Base-by-base conservation (phyloP, 1,140 invertebrate species). In the Triops cancriformis region DNA sequence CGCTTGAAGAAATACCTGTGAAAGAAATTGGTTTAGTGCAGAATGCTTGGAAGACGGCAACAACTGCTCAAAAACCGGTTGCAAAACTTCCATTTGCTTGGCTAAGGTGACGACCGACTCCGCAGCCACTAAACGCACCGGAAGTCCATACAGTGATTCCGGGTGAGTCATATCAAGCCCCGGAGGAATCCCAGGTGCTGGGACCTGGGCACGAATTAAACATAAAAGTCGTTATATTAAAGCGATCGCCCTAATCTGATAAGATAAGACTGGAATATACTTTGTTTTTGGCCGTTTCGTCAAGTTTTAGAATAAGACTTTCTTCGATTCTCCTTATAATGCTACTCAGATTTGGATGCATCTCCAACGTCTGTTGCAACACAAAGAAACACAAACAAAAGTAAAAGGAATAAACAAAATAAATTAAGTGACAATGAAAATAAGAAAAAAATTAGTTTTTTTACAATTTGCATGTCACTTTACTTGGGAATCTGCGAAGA, bases 1-100 rank as follows among this genome's bases (percentile, higher is more conserved):
- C n/a, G 18, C n/a, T 45, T 42, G 18, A 76, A 14, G 5, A n/a
- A 74, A 1, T 23, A 76, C 79, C 51, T 79, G 76, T 64, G 37
- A 43, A 64, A 75, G 72, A 37, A 76, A 77, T 23, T 28, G 76
- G 23, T 80, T 26, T 26, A 78, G 74, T 9, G 73, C 42, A 37
- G 73, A 75, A 11, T 45, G n/a, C 75, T 79, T 73, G 74, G 85
- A 83, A 84, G 81, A 82, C 0, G 86, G 87, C 14, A 93, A 87
- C 72, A 95, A 85, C 76, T 90, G 88, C 82, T 92, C 92, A 80
- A 98, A 87, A 83, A 96, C 94, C 10, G 90, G 89, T 79, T 92
- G 91, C 0, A 98, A 85, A 74, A 90, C 88, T 82, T 94, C 90
- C 80, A 95, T 92, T 84, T 98, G 96, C 81, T 91, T 90, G 1